Base-by-base conservation (phyloP, 2,888 invertebrate genomes). In the Pammene fasciana region DNA sequence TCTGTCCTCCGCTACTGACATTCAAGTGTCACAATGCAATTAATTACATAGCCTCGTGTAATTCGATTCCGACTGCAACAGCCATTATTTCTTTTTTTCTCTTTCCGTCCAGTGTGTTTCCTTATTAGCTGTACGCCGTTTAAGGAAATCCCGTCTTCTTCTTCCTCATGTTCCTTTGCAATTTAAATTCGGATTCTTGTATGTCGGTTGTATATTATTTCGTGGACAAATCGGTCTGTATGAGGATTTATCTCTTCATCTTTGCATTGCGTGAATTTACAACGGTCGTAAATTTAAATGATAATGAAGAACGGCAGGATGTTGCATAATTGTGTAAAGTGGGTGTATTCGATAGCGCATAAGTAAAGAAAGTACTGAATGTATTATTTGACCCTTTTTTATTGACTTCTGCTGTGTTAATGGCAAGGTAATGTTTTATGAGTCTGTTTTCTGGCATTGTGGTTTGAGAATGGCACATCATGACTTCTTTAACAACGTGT, bases 61-160 rank as follows among this genome's bases (percentile, higher is more conserved):
- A 72, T 71, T 74, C 71, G 68, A 71, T 71, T 65, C 67, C 57
- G 50, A 71, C 67, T 68, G 70, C 54, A 67, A 56, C 67, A 55
- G 68, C 67, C 54, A 48, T 71, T 71, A 68, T 67, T 36, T 48
- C 46, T 52, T 61, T 71, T 67, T 54, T 61, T 54, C 70, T 70
- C 74, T 71, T 73, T 76, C 70, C 71, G 74, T 75, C 70, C 38
- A 38, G 50, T 41, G 46, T 70, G 77, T 76, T 84, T 82, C 84
- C 86, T 81, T 78, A 78, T 81, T 77, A 71, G 71, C 72, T 75
- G 76, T 75, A 75, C 11, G 18, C 85, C 81, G 71, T 78, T 78
- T 81, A 82, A 75, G 83, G 85, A 79, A 81, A 78, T 73, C 72
- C 65, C 60, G 68, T 75, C 77, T 82, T 82, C 79, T 81, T 80